Base-by-base conservation (phyloP, 2,797 vertebrate species). In the Phalloptychus januarius region DNA sequence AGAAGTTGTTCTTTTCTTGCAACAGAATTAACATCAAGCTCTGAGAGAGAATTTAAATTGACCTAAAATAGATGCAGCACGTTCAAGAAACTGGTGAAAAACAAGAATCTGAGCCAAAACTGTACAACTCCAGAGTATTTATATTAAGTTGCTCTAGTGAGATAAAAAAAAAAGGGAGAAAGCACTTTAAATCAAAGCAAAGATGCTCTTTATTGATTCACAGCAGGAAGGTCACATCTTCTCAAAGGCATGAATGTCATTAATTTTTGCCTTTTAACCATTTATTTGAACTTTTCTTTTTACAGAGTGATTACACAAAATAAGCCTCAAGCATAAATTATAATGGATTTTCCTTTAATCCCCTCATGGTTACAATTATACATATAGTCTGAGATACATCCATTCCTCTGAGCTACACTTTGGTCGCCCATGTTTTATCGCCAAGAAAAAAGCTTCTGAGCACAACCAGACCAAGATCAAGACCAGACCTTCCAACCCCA, bases 221-320 rank as follows among this genome's bases (percentile, higher is more conserved):
- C 36, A 40, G 11, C 1, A n/a, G n/a, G 38, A 70, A 70, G 40
- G 67, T 70, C 40, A 25, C 23, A 28, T 44, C 13, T 70, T 70
- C 40, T 70, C 67, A 70, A 70, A 70, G 12, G 67, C 40, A n/a
- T n/a, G 12, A 44, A 70, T 70, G 40, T 44, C 12, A 28, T 44
- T 70, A 4, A 44, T 44, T 70, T n/a, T 44, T 28, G 67, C 67
- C 25, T 70, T 70, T 70, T 44, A 70, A 70, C 11, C 25, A 70
- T 70, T 70, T 28, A 15, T 70, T 44, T 70, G 23, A 70, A 70
- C 40, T 42, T 44, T 70, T n/a, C 2, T n/a, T 42, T 69, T 69
- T 15, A 16, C 28, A 69, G 8, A n/a, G 18, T n/a, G 40, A 44
- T 70, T n/a, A 28, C 7, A 70, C 23, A 70, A 44, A 70, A 70